Evolutionary conservation across 2,888 invertebrate genomes (phyloP), one percentile per base, ranked within the genome.

Genomic region (Drosophila yooni): DNA sequence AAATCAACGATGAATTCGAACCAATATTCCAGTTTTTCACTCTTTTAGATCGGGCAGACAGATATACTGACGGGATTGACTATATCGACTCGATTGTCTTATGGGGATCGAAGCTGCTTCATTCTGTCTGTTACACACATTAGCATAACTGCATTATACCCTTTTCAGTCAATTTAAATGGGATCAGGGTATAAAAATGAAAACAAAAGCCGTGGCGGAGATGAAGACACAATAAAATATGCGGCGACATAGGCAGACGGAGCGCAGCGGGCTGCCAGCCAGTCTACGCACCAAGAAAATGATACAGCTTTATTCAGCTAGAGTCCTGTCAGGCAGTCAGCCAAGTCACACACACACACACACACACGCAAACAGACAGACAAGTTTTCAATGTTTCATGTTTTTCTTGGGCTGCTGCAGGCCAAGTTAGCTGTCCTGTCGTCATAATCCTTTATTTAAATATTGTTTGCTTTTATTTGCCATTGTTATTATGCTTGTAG

Each of bases 401-500:
- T 69, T 74, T 72, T 74, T 63, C 52, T 58, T 71, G 53, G 34
- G 66, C 52, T 54, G 62, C 76, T 80, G 77, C 81, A 77, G 77
- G 80, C 77, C 59, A 77, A 71, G 65, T 70, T 75, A 52, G 62
- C 59, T 67, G 63, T 71, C 58, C 71, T 76, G 76, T 75, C 64
- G 64, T 74, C 82, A 84, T 84, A 87, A 84, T 84, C 87, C 89
- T 83, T 89, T 89, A 89, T 89, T 84, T 79, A 89, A 84, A 84
- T 89, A 86, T 87, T 81, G 76, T 79, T 72, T 84, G 79, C 73
- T 76, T 72, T 74, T 87, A 89, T 89, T 89, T 84, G 88, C 68
- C 70, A 66, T 79, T 77, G 82, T 79, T 81, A 79, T 83, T 83
- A 73, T 81, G 86, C 81, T 82, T 74, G 82, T 70, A 79, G 82